A percentile compares a stretch with the other conserved stretches of the same genome.
Evolutionary conservation across 2,888 invertebrate species (phyloP).

Genomic region (Dendrolimus houi): DNA sequence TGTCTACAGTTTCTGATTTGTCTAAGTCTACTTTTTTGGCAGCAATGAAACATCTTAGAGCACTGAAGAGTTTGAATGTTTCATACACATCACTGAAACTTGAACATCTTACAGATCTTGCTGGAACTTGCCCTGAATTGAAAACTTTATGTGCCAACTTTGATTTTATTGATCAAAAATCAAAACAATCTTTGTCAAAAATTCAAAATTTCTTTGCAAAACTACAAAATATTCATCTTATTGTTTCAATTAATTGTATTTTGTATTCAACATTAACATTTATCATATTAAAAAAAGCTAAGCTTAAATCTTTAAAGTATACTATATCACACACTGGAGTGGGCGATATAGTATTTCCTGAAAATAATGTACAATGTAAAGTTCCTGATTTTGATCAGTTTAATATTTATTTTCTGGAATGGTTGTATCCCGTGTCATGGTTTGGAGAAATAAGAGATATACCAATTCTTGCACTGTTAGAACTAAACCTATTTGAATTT

Average conservation of each 20-base stretch:
- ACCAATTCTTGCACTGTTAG: constrained; percentile 17
- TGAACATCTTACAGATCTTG: constrained; percentile 39
- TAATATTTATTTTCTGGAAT: constrained; percentile 29
- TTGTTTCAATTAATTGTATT: constrained; percentile 36
- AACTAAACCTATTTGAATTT: constrained; percentile 31
- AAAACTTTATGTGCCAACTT: constrained; percentile 45
- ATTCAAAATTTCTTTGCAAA: constrained; percentile 42
- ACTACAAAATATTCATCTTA: constrained; percentile 46
- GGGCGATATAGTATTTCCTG: not conserved
- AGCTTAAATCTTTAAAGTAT: constrained; percentile 32
- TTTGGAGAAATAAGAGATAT: constrained; percentile 1
- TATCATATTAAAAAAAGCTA: constrained; percentile 29
- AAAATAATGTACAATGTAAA: not conserved
- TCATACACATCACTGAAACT: constrained; percentile 47
- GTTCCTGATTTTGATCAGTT: constrained; percentile 25
- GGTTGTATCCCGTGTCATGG: constrained; percentile 12
- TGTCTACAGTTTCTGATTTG: constrained; percentile 43
- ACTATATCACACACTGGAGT: constrained; percentile 18
- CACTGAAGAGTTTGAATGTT: constrained; percentile 41
- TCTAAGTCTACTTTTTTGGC: constrained; percentile 32
- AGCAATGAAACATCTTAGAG: constrained; percentile 35
- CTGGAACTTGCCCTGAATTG: constrained; percentile 40
- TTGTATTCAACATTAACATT: constrained; percentile 24
- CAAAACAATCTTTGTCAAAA: constrained; percentile 17
- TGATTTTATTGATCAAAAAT: constrained; percentile 24